Conservation (phyloP, 2,888 invertebrate genomes). For the Cosmia trapezina region DNA sequence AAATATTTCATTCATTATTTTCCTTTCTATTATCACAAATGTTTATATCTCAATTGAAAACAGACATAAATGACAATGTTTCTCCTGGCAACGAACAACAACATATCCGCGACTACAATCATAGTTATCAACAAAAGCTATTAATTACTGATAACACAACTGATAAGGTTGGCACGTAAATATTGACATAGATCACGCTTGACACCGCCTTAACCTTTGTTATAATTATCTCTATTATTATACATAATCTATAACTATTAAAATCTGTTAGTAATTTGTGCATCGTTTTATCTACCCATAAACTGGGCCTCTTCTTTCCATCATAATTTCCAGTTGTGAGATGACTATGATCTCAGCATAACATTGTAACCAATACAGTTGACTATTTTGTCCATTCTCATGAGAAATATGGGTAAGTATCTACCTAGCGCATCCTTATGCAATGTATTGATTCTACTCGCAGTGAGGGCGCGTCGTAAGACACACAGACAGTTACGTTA, state of each 20-base stretch:
- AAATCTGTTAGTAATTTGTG: conserved; percentile 49
- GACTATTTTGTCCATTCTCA: not conserved
- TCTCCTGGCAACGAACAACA: conserved; percentile 71
- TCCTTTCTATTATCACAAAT: conserved; percentile 25
- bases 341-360: not conserved
- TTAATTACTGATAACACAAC: conserved; percentile 67
- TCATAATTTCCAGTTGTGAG: not conserved
- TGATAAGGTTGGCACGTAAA: conserved; percentile 78
- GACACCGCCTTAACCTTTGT: conserved; percentile 87
- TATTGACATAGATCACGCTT: conserved; percentile 86
- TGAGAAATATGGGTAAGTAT: not conserved
- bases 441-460: conserved; percentile 32
- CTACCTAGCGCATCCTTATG: not conserved
- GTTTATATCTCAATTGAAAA: conserved; percentile 34
- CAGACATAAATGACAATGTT: conserved; percentile 64
- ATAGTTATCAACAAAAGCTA: conserved; percentile 73
- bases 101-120: conserved; percentile 77
- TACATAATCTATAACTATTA: conserved; percentile 71
- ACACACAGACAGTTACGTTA: not conserved
- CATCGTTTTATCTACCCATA: not conserved
- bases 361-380: not conserved
- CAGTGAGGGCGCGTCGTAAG: conserved; percentile 1
- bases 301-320: conserved; percentile 1
- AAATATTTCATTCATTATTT: conserved; percentile 34
- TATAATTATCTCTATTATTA: conserved; percentile 83